A percentile compares a stretch with the other conserved stretches of the same genome.
Evolutionary conservation across 2,797 vertebrate genomes (phyloP).

Genomic region (Falco naumanni): DNA sequence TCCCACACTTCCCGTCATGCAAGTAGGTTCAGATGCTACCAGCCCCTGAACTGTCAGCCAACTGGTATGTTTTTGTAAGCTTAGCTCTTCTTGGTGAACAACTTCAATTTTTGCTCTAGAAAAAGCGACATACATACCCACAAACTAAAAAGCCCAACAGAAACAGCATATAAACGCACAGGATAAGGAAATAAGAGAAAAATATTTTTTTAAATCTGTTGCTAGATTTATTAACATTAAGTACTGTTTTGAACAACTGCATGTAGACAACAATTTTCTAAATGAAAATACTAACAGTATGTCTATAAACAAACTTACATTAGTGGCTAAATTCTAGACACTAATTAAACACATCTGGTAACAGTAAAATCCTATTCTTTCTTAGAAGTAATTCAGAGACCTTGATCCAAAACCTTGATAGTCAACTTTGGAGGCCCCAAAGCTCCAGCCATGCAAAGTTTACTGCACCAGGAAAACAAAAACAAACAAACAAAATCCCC

Average conservation of each 20-base stretch:
- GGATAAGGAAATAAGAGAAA: not conserved
- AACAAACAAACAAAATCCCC: not conserved
- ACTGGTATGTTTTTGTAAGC: not conserved
- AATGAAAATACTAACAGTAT: not conserved
- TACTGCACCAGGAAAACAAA: not conserved
- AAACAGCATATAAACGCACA: not conserved
- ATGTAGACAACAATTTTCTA: not conserved
- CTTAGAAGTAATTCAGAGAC: not conserved
- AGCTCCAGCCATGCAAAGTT: not conserved
- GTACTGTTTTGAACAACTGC: not conserved
- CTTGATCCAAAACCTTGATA: not conserved
- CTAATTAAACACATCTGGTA: not conserved
- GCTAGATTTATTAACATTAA: not conserved
- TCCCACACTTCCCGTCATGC: not conserved
- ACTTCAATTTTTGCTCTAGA: not conserved
- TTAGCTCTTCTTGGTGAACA: not conserved
- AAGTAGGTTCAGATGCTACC: not conserved
- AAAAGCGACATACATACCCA: not conserved
- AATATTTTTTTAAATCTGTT: not conserved
- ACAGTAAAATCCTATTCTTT: not conserved
- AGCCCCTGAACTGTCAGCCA: not conserved
- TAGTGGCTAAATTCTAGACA: not conserved
- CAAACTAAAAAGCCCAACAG: not conserved
- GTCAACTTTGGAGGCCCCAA: not conserved
- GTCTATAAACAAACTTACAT: not conserved